A percentile compares a stretch with the other conserved stretches of the same genome.
Conservation (phyloP, 2,888 invertebrate genomes). For the Pelosia muscerda region DNA sequence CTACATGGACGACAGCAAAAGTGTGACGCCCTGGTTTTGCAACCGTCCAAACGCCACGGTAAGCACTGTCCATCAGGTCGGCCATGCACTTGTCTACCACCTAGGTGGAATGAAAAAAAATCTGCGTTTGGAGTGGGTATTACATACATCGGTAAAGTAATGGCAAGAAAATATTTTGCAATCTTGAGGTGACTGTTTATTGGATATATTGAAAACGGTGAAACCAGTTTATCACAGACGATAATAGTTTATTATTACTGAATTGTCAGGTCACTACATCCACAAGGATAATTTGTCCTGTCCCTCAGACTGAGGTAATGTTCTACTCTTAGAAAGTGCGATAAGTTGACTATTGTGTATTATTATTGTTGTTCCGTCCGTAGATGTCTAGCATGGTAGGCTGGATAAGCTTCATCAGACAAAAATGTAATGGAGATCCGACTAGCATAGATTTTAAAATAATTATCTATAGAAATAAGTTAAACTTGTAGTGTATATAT, state of each 20-base stretch:
- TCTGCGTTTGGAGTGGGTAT: too few species aligned
- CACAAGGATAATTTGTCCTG: constrained; percentile 16
- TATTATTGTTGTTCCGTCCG: too few species aligned
- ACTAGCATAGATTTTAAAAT: too few species aligned
- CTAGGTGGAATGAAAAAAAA: too few species aligned
- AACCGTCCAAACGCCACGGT: too few species aligned
- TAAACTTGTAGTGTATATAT: too few species aligned
- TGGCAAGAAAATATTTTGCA: background rate
- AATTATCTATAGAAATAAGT: too few species aligned
- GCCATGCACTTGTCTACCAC: too few species aligned
- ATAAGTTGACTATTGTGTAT: constrained; percentile 1
- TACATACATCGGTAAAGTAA: too few species aligned
- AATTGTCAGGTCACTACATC: background rate
- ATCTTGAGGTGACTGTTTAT: background rate
- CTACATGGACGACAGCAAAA: too few species aligned
- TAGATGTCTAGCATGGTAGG: background rate
- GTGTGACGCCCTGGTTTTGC: too few species aligned
- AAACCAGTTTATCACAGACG: background rate
- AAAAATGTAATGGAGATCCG: background rate
- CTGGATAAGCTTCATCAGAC: background rate
- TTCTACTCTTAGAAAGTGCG: background rate
- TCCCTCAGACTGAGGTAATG: background rate
- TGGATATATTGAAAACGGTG: background rate
- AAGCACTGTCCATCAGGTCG: too few species aligned
- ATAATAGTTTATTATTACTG: constrained; percentile 10